Conservation (phyloP, 2,797 vertebrate genomes). For the Hydrophis major region DNA sequence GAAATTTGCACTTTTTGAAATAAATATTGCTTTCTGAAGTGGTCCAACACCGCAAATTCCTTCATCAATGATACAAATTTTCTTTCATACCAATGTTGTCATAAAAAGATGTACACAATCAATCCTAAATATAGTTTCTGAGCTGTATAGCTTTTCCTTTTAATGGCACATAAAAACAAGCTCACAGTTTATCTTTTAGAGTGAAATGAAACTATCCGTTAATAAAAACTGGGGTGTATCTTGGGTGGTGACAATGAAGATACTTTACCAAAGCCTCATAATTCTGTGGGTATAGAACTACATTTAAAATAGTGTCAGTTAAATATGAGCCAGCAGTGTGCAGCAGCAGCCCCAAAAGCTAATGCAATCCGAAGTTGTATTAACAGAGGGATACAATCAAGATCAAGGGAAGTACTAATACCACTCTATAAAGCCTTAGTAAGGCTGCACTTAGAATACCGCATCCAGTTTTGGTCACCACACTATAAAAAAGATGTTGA, state of each 20-base stretch:
- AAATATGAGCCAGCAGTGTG: no score
- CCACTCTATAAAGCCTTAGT: no score
- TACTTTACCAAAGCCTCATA: neutral
- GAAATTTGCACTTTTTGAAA: neutral
- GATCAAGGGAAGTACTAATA: no score
- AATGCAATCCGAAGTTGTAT: no score
- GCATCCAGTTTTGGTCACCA: no score
- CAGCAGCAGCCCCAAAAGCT: no score
- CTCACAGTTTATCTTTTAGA: neutral
- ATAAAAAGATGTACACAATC: neutral
- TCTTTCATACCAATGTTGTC: neutral
- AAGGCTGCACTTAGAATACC: no score
- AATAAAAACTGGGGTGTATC: neutral
- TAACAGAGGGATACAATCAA: no score
- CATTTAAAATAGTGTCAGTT: neutral
- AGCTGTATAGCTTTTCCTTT: neutral
- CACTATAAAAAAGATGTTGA: no score
- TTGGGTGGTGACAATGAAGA: neutral
- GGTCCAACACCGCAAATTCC: neutral
- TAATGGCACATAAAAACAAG: neutral
- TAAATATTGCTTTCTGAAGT: constrained; percentile 24
- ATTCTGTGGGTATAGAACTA: neutral
- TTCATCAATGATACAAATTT: constrained; percentile 4
- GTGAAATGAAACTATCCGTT: neutral
- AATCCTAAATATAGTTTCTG: neutral